Evolutionary conservation across 2,888 invertebrate genomes (phyloP), one percentile per base, ranked within the genome.

Genomic region (Chymomyza caudatula): DNA sequence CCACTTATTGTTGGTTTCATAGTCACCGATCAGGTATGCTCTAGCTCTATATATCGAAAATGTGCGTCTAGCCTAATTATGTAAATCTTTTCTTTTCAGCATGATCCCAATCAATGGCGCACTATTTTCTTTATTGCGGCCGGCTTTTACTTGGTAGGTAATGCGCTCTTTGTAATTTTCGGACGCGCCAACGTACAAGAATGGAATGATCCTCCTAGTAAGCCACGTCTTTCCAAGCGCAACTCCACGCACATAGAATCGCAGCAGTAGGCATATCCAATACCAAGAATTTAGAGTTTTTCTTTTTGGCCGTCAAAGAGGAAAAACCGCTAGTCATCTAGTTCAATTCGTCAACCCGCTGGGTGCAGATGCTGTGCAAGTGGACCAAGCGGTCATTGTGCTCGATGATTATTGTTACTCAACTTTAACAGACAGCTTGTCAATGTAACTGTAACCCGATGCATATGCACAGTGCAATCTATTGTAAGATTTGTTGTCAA

Each of bases 51-150:
- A 3, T 17, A 1, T 1, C 0, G 19, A 0, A 3, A 37, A 20
- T 20, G 8, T 60, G 19, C 89, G 63, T 57, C 63, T 25, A 11
- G 8, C 29, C 11, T 37, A 11, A 11, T 37, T 11, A 37, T 37
- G 29, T 4, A 37, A 37, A 37, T 51, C 17, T 51, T 13, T 20
- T 20, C 4, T 67, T 91, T 89, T 19, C 90, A 95, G 95, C 90
- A 90, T 55, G 91, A 94, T 77, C 91, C 92, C 11, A 72, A 87
- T 13, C 93, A 95, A 87, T 96, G 96, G 96, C 92, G 93, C 56
- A 92, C 92, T 66, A 94, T 96, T 42, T 96, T 96, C 91, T 94
- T 94, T 86, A 91, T 95, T 25, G 93, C 96, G 0, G 93, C 95
- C 1, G 93, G 91, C 15, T 91, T 95, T 49, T 96, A 95, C 84